Evolutionary conservation across 2,888 invertebrate species (phyloP).

Genomic region (Campopleginae sp.): DNA sequence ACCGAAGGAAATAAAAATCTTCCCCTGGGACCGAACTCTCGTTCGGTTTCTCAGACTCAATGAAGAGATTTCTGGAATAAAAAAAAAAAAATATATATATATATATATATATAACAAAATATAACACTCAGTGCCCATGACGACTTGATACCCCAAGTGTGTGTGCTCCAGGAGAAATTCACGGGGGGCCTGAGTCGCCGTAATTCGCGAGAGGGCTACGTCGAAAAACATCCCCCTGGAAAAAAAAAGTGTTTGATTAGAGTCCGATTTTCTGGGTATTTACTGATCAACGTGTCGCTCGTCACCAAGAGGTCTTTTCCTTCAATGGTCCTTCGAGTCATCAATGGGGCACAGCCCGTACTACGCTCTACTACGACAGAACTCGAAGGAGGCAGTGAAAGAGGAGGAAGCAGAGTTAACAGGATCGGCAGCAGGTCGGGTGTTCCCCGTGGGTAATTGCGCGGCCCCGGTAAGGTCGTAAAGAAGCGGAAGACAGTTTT

Average conservation of each 20-base stretch:
- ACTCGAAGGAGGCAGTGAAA: conserved; percentile 54
- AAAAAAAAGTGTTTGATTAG: conserved; percentile 12
- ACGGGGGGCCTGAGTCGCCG: conserved; percentile 26
- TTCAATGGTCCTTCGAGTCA: conserved; percentile 68
- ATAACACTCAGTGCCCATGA: conserved; percentile 38
- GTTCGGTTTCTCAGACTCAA: not conserved
- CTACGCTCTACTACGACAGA: conserved; percentile 60
- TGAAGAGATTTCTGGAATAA: not conserved
- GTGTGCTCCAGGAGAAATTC: conserved; percentile 24
- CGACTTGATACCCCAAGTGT: conserved; percentile 41
- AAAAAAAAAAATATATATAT: conserved; percentile 1
- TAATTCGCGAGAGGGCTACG: conserved; percentile 11
- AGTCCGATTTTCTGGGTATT: not conserved
- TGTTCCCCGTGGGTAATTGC: conserved; percentile 79
- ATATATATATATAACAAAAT: no score
- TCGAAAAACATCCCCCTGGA: conserved; percentile 17
- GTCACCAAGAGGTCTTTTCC: conserved; percentile 1
- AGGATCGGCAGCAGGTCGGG: conserved; percentile 71
- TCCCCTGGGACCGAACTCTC: not conserved
- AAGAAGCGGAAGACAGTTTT: conserved; percentile 85
- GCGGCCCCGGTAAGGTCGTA: conserved; percentile 81
- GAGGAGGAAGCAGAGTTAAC: conserved; percentile 63
- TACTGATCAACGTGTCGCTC: not conserved
- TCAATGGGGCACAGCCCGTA: conserved; percentile 74
- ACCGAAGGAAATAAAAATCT: not conserved